Conservation (phyloP, 2,888 invertebrate species). For the Cinara cedri region DNA sequence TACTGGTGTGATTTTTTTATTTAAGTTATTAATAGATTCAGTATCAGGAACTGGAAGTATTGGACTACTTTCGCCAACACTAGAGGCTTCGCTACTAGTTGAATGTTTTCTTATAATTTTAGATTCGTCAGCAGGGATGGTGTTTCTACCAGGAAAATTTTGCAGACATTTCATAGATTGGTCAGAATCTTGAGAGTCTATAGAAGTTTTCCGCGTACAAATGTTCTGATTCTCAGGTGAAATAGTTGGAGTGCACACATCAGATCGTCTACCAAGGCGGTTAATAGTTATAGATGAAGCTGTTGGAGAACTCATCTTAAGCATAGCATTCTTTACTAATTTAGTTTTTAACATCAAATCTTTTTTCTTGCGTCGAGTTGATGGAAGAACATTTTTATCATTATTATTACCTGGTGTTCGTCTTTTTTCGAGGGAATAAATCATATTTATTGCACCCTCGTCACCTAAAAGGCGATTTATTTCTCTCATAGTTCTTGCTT, state of each 20-base stretch:
- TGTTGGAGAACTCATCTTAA: slow-evolving; percentile 64
- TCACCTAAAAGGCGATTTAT: slow-evolving; percentile 80
- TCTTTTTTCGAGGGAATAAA: slow-evolving; percentile 74
- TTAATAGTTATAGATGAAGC: slow-evolving; percentile 21
- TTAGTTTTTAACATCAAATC: slow-evolving; percentile 68
- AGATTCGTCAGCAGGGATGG: slow-evolving; percentile 73
- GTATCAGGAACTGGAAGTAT: slow-evolving; percentile 51
- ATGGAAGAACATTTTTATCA: slow-evolving; percentile 58
- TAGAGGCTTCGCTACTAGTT: slow-evolving; percentile 67
- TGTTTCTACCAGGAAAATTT: slow-evolving; percentile 46
- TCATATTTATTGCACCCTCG: slow-evolving; percentile 85
- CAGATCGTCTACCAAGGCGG: slow-evolving; percentile 47
- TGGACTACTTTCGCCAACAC: slow-evolving; percentile 59
- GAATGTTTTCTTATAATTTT: slow-evolving; percentile 83
- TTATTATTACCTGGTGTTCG: slow-evolving; percentile 61
- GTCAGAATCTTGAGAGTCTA: slow-evolving; percentile 58
- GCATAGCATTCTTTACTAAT: slow-evolving; percentile 69
- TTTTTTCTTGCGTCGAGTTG: slow-evolving; percentile 60
- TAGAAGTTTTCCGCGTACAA: slow-evolving; percentile 57
- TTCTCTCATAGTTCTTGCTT: slow-evolving; percentile 67
- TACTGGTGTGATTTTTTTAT: slow-evolving; percentile 34
- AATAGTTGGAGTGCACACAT: slow-evolving; percentile 40
- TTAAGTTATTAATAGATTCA: slow-evolving; percentile 8
- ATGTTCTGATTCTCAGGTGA: slow-evolving; percentile 55
- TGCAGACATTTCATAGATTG: slow-evolving; percentile 29